A percentile compares a stretch with the other conserved stretches of the same genome.
Conservation (phyloP, 2,888 invertebrate species). For the Ganaspis brasiliensis region DNA sequence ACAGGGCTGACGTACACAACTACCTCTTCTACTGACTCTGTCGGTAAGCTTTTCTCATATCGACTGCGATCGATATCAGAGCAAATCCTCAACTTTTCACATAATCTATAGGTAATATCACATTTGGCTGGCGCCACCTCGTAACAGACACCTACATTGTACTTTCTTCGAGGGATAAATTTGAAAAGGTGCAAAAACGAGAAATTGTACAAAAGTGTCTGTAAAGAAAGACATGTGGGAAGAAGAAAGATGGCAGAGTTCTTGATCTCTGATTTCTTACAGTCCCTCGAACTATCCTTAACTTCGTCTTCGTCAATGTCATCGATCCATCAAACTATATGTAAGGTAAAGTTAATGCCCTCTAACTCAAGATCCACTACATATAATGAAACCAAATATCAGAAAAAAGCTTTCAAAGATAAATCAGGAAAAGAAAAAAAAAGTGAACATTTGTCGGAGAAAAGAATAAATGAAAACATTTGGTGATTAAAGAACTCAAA, state of each 20-base stretch:
- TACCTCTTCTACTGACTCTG: slow-evolving; percentile 15
- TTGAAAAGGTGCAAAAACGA: slow-evolving; percentile 29
- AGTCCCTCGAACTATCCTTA: slow-evolving; percentile 8
- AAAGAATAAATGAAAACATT: not conserved
- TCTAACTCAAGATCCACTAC: slow-evolving; percentile 6
- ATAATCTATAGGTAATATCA: slow-evolving; percentile 73
- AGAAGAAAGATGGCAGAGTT: not conserved
- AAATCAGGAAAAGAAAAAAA: not conserved
- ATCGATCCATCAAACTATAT: slow-evolving; percentile 34
- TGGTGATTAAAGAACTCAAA: no score
- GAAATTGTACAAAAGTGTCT: not conserved
- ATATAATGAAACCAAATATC: slow-evolving; percentile 9
- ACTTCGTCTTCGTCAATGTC: slow-evolving; percentile 38
- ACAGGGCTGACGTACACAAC: slow-evolving; percentile 43
- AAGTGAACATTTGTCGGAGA: not conserved
- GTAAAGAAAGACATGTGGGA: not conserved
- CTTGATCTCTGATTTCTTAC: slow-evolving; percentile 14
- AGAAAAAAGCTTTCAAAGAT: not conserved
- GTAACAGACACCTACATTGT: slow-evolving; percentile 71
- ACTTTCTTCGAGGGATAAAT: slow-evolving; percentile 51
- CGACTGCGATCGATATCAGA: slow-evolving; percentile 70
- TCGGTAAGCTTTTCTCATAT: slow-evolving; percentile 66
- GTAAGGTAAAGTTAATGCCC: slow-evolving; percentile 15
- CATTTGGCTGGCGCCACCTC: slow-evolving; percentile 69
- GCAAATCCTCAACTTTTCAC: slow-evolving; percentile 66